Evolutionary conservation across 2,888 invertebrate genomes (phyloP), one percentile per base, ranked within the genome.

Genomic region (Bibio marci): DNA sequence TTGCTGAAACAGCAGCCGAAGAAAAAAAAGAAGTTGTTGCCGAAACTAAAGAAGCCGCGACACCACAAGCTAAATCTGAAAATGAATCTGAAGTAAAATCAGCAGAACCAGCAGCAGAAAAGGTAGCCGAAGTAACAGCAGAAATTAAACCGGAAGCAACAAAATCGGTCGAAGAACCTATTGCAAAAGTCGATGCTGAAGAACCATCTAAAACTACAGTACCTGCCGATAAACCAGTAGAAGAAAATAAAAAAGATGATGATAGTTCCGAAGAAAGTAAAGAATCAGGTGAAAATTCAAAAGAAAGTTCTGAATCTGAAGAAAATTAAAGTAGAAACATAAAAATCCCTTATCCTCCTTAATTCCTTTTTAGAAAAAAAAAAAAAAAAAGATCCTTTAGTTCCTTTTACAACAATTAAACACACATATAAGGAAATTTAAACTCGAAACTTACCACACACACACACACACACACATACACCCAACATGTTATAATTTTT

Each of bases 161-260:
- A 61, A 41, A 54, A 63, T 1, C 45, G 60, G 25, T 56, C 59
- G 2, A 59, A 63, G 43, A 49, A 55, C 60, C 35, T 40, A 36
- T 58, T 60, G 3, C 59, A 62, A 47, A 50, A 53, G 64, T 49
- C 41, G 45, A 45, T 42, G 49, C 48, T n/a, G n/a, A n/a, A n/a
- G n/a, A n/a, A 42, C 50, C 52, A 47, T 19, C 35, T 30, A 32
- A 38, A 32, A 35, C 35, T 25, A 37, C 17, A 10, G 14, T 3
- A 25, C 26, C 32, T 25, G 39, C 48, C 30, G 45, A 48, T 44
- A 41, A 39, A 41, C 37, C 46, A 32, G 36, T 42, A 22, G 48
- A 50, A 44, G 39, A 39, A 12, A 38, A 27, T 13, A 36, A 39
- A 30, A 39, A 32, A 18, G 31, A 18, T 11, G 41, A 36, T 36